These are phyloP conservation scores for Sycophila texana DNA, from an alignment of 2,888 invertebrate genomes.

Conservation along the genomic window DNA sequence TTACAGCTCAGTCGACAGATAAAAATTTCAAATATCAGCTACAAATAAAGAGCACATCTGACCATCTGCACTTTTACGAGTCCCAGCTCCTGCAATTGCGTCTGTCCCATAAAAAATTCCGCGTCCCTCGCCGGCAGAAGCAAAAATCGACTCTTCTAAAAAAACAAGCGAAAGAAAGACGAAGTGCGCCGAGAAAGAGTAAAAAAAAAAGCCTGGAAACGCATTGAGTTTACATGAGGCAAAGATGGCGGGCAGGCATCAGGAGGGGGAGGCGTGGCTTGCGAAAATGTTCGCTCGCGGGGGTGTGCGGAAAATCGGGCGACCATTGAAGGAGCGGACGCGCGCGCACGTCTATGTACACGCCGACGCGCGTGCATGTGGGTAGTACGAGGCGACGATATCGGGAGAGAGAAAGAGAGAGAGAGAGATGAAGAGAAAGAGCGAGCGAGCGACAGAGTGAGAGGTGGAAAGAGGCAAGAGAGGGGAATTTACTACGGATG, in stretches of 20 bases:
- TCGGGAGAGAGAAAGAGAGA: slow-evolving; percentile 43
- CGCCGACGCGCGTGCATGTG: slow-evolving; percentile 18
- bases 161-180: slow-evolving; percentile 47
- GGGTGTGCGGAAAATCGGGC: slow-evolving; percentile 52
- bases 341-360: slow-evolving; percentile 11
- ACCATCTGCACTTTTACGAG: too few species aligned
- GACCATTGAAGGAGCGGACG: slow-evolving; percentile 61
- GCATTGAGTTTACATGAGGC: slow-evolving; percentile 64
- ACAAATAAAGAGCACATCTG: too few species aligned
- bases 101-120: too few species aligned
- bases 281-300: slow-evolving; percentile 39
- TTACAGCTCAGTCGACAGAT: too few species aligned
- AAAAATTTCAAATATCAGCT: too few species aligned
- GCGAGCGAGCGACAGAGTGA: slow-evolving; percentile 14
- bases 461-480: slow-evolving; percentile 36
- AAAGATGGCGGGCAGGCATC: slow-evolving; percentile 64
- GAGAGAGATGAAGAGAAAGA: slow-evolving; percentile 21
- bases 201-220: slow-evolving; percentile 52
- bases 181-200: slow-evolving; percentile 35
- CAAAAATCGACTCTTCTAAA: slow-evolving; percentile 39
- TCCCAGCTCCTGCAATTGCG: too few species aligned
- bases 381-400: slow-evolving; percentile 19
- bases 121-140: neutral
- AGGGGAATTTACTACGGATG: slow-evolving; percentile 68
- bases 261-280: slow-evolving; percentile 21